phyloP scores from a whole-genome alignment of 2,113 vertebrate species.

The Oncorhynchus nerka region DNA sequence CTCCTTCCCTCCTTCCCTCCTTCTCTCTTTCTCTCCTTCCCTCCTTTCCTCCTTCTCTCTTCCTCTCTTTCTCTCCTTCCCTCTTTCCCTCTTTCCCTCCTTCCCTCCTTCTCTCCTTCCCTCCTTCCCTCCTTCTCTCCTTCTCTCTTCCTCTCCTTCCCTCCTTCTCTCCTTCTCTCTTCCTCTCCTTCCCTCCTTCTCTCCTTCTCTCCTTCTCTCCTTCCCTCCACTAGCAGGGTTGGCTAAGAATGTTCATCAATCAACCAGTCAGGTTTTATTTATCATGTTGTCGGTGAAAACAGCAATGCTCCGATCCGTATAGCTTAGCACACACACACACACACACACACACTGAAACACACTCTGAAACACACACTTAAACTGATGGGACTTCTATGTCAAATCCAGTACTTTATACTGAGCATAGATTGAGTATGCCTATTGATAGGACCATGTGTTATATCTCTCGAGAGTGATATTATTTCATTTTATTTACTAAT shows the following conservation, averaged over 20 bases:
- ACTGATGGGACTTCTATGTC: constrained; percentile 34
- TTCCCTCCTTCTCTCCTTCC: too few species aligned
- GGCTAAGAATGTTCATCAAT: constrained; percentile 39
- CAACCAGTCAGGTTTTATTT: constrained; percentile 47
- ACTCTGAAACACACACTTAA: neutral
- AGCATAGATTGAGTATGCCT: constrained; percentile 31
- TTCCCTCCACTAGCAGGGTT: neutral
- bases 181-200: neutral
- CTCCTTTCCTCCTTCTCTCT: too few species aligned
- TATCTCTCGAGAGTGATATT: constrained; percentile 15
- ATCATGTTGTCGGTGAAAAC: constrained; percentile 31
- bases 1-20: too few species aligned
- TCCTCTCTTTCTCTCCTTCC: too few species aligned
- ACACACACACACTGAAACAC: neutral
- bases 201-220: neutral
- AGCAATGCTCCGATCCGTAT: neutral
- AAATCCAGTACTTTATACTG: constrained; percentile 36
- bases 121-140: too few species aligned
- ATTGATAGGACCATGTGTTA: constrained; percentile 21
- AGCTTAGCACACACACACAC: neutral
- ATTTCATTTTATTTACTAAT: constrained; percentile 51
- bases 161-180: too few species aligned
- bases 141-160: too few species aligned
- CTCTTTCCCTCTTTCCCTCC: too few species aligned
- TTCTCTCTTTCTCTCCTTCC: too few species aligned